phyloP scores from a whole-genome alignment of 2,113 vertebrate genomes.

The Columba livia region DNA sequence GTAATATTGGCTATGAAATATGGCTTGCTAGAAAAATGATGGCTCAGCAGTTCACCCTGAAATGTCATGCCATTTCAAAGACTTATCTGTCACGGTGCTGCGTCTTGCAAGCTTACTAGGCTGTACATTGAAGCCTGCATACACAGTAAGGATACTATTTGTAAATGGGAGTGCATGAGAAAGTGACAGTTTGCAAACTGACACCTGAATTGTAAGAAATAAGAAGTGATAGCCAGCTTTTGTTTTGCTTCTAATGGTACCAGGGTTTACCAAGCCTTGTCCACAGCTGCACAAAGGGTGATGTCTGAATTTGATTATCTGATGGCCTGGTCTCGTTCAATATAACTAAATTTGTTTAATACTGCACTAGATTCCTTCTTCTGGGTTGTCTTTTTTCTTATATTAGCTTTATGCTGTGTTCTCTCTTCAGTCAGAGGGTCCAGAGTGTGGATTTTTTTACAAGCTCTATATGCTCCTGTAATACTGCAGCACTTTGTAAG shows the following conservation, averaged over 20 bases:
- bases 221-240: background rate
- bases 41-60: constrained; percentile 21
- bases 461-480: background rate
- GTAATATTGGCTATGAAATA: background rate
- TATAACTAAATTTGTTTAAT: background rate
- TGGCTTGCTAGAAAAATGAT: background rate
- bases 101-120: background rate
- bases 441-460: background rate
- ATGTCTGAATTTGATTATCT: background rate
- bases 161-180: background rate
- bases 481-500: background rate
- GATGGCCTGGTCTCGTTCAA: background rate
- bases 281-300: background rate
- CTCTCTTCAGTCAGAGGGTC: background rate
- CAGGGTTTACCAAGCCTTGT: background rate
- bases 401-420: background rate
- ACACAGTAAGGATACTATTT: background rate
- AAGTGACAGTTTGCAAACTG: background rate
- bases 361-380: background rate
- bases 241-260: background rate
- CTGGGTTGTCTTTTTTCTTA: background rate
- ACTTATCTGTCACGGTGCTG: background rate
- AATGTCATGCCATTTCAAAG: background rate
- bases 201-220: background rate
- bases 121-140: background rate